A percentile compares a stretch with the other conserved stretches of the same genome.
These are phyloP conservation scores for Urophycis tenuis DNA, from an alignment of 2,797 vertebrate genomes.

Conservation along the genomic window DNA sequence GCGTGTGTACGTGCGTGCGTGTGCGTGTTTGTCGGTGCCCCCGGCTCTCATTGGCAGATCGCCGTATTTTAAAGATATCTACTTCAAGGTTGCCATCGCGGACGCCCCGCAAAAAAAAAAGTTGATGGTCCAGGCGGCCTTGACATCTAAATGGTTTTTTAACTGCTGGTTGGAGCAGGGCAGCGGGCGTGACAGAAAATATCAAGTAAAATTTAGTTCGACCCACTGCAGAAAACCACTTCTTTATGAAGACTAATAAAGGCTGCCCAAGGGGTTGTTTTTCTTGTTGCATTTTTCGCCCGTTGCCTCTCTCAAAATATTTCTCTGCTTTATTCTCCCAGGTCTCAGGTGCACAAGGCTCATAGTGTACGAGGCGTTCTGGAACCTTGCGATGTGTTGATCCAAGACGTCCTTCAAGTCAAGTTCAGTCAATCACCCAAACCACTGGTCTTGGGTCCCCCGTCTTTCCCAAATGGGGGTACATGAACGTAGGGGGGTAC, in stretches of 20 bases:
- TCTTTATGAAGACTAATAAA: constrained; percentile 6
- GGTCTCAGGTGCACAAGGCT: neutral
- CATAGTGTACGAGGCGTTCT: neutral
- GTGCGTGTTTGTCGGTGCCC: neutral
- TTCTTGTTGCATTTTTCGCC: neutral
- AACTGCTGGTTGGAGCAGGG: neutral
- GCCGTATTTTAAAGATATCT: constrained; percentile 1
- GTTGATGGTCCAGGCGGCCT: neutral
- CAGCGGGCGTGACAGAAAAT: neutral
- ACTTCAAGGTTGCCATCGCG: neutral
- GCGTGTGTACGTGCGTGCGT: neutral
- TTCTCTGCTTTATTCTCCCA: neutral
- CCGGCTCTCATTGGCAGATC: neutral
- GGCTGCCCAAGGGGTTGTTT: neutral
- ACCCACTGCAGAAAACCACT: neutral
- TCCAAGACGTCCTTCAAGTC: neutral
- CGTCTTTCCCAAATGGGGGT: neutral
- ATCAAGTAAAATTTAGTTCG: constrained; percentile 1
- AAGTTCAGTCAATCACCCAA: neutral
- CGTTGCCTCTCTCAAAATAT: neutral
- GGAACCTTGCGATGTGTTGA: neutral
- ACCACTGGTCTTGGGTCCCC: too few species aligned
- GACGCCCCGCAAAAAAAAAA: neutral
- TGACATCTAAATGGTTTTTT: constrained; percentile 4
- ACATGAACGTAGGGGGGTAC: neutral